Conservation (phyloP, 2,113 vertebrate genomes). For the Tinamus guttatus region DNA sequence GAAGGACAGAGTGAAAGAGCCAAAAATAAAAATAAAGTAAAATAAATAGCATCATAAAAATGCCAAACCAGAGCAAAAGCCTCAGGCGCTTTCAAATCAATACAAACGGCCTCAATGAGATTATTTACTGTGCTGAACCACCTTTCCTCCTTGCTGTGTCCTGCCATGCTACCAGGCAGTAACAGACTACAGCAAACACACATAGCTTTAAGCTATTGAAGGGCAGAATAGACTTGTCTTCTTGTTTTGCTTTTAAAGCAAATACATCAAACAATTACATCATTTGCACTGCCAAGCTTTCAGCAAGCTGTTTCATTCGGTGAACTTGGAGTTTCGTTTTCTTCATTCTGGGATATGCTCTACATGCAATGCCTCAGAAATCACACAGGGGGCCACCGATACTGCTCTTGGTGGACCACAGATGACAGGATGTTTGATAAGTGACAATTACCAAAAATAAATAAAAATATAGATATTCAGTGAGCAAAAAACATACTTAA, state of each 20-base stretch:
- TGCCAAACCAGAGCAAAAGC: not conserved
- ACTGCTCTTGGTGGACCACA: not conserved
- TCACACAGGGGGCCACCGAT: not conserved
- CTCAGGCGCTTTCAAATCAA: not conserved
- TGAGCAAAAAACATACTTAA: not conserved
- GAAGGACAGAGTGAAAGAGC: not conserved
- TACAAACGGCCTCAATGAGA: not conserved
- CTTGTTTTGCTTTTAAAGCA: not conserved
- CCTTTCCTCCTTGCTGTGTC: not conserved
- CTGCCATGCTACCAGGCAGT: not conserved
- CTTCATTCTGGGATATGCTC: not conserved
- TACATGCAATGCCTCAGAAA: fast-evolving
- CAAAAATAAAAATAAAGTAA: no score
- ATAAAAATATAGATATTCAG: not conserved
- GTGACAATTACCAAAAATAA: no score
- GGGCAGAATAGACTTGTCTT: not conserved
- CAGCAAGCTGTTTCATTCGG: not conserved
- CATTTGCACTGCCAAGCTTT: not conserved
- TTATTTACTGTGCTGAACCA: not conserved
- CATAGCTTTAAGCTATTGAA: not conserved
- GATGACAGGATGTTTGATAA: no score
- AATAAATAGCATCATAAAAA: not conserved
- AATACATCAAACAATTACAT: not conserved
- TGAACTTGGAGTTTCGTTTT: not conserved
- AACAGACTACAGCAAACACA: not conserved